Base-by-base conservation (phyloP, 2,888 invertebrate genomes). In the Luffia ferchaultella region DNA sequence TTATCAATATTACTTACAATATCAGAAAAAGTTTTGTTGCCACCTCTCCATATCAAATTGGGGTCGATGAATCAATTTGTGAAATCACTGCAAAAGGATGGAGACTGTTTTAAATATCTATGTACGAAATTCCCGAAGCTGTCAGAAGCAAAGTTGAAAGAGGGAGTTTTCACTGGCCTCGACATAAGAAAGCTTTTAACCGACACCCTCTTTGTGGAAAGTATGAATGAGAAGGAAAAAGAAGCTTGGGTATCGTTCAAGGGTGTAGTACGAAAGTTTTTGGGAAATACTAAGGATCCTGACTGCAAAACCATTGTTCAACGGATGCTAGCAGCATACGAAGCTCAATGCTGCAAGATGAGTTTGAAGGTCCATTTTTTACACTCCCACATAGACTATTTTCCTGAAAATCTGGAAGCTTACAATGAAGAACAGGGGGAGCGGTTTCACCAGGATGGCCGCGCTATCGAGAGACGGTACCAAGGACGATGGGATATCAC, bases 321-420 rank as follows among this genome's bases (percentile, higher is more conserved):
- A 9, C 3, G 12, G 12, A 19, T 47, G 15, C 19, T 40, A 15
- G 20, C 2, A 9, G 9, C 2, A 2, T 47, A 16, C 15, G 16
- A 47, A n/a, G 16, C n/a, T 18, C 30, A 12, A 7, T 17, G 41
- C 7, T 48, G 41, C 17, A 30, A 40, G 48, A 48, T 48, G 48
- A 48, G 19, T 49, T 42, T 49, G 16, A 53, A 53, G 44, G 42
- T 51, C 42, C 47, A 53, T 41, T 53, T 53, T 41, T 44, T 53
- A 18, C 53, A 51, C 44, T 45, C 18, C 40, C 20, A 53, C 41
- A 30, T 53, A 18, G 49, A 46, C 20, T n/a, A 16, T 51, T 53
- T 53, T 15, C 42, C 42, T 44, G 20, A 49, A 49, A 49, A 53
- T 47, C 20, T 53, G 16, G 40, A 49, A 41, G 41, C 48, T 51